Evolutionary conservation across 2,888 invertebrate genomes (phyloP), one percentile per base, ranked within the genome.

Genomic region (Drosophila infuscata): DNA sequence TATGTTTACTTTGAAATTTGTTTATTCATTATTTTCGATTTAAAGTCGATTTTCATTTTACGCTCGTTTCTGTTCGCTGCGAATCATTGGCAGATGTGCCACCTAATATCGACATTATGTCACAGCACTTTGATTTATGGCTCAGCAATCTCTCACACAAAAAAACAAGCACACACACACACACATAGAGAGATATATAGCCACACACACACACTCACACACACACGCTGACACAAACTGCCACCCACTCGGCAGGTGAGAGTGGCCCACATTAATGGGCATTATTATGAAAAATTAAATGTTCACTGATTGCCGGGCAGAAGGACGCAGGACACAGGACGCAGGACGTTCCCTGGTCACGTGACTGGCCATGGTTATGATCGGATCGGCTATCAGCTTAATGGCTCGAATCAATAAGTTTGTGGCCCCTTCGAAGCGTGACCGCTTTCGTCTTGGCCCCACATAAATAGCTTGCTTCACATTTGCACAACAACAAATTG

Each of bases 251-350:
- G 25, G 41, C 66, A 73, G 79, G 54, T 63, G 52, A 46, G 25
- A 46, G 25, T n/a, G 36, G 17, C 32, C 43, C 30, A 71, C 52
- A 20, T 61, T 58, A 75, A 57, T 79, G 75, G 57, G 59, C 74
- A 67, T 70, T 79, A 63, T 79, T 70, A 82, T 79, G 75, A 82
- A 83, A 88, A 83, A 84, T 88, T 67, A 88, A 89, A 82, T 84
- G 74, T 89, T 62, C 90, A 82, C 64, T 65, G 82, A 87, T 89
- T 89, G 88, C 82, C 53, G 29, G 29, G 48, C 25, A 12, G 33
- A 17, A 53, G 25, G 25, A 25, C 25, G 25, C 25, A 25, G 25
- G 25, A 25, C 20, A 25, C 20, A 25, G 20, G 20, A 46, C 38
- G 60, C 36, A 69, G 25, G 6, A 48, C 32, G 12, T 25, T 60